Percentiles rank a stretch among this genome's conserved stretches.
These are phyloP conservation scores for Mormyrops boulengeri DNA, from an alignment of 2,797 vertebrate species.

Conservation along the genomic window DNA sequence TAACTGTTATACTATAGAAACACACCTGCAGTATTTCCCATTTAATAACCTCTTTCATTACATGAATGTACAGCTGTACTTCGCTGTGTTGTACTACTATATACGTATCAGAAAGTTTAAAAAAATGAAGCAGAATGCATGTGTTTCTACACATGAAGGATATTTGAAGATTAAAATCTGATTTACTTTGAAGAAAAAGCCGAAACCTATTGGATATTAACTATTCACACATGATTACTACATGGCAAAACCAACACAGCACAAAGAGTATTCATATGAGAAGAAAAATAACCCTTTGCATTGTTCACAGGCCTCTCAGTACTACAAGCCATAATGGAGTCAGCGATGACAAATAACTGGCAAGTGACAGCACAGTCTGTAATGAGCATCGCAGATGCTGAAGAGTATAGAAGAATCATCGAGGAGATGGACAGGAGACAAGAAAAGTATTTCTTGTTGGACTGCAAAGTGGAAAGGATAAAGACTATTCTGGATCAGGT, in stretches of 20 bases:
- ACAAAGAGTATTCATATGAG: background rate
- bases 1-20: background rate
- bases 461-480: constrained; percentile 92
- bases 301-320: constrained; percentile 78
- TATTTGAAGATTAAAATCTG: background rate
- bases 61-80: background rate
- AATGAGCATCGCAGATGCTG: constrained; percentile 83
- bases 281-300: background rate
- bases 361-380: constrained; percentile 95
- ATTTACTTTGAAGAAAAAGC: background rate
- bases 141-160: background rate
- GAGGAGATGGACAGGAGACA: constrained; percentile 97
- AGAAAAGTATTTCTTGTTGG: constrained; percentile 92
- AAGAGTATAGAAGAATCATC: constrained; percentile 89
- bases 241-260: background rate
- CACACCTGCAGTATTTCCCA: background rate
- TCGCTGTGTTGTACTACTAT: background rate
- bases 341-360: constrained; percentile 96
- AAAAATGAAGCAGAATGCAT: background rate
- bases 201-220: background rate
- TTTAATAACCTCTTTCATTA: background rate
- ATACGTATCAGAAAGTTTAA: background rate
- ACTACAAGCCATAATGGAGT: constrained; percentile 96
- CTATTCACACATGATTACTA: background rate
- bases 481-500: constrained; percentile 95